Evolutionary conservation across 2,888 invertebrate genomes (phyloP).

Genomic region (Diabrotica balteata): DNA sequence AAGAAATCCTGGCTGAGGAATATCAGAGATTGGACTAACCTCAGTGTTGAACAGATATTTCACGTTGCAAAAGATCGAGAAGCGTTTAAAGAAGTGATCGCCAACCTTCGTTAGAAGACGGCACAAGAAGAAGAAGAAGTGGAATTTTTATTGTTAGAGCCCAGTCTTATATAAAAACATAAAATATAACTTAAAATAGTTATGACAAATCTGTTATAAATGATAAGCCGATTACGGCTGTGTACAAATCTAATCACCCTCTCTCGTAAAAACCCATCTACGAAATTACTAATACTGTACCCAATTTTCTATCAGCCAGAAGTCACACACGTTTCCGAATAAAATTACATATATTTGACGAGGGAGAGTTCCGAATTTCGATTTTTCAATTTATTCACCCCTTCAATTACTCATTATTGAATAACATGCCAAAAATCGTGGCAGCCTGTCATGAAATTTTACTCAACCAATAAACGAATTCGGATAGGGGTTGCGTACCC

Average conservation of each 20-base stretch:
- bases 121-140: too few relatives aligned
- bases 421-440: slow-evolving; percentile 49
- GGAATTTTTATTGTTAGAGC: too few relatives aligned
- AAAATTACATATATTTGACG: slow-evolving; percentile 14
- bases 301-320: slow-evolving; percentile 17
- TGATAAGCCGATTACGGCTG: too few relatives aligned
- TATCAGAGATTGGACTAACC: too few relatives aligned
- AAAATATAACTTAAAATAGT: too few relatives aligned
- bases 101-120: too few relatives aligned
- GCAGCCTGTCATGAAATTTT: slow-evolving; percentile 53
- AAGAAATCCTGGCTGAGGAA: too few relatives aligned
- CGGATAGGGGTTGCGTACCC: slow-evolving; percentile 26
- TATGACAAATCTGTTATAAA: too few relatives aligned
- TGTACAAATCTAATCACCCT: background rate
- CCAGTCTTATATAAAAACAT: too few relatives aligned
- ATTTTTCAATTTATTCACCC: slow-evolving; percentile 44
- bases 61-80: too few relatives aligned
- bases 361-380: slow-evolving; percentile 20
- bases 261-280: background rate
- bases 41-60: too few relatives aligned
- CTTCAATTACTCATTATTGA: slow-evolving; percentile 47
- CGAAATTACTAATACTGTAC: slow-evolving; percentile 18
- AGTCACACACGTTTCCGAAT: slow-evolving; percentile 19
- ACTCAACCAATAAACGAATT: slow-evolving; percentile 50
- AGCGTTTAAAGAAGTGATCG: too few relatives aligned